A percentile compares a stretch with the other conserved stretches of the same genome.
phyloP scores from a whole-genome alignment of 2,888 invertebrate species.

The Ischnus inquisitorius region DNA sequence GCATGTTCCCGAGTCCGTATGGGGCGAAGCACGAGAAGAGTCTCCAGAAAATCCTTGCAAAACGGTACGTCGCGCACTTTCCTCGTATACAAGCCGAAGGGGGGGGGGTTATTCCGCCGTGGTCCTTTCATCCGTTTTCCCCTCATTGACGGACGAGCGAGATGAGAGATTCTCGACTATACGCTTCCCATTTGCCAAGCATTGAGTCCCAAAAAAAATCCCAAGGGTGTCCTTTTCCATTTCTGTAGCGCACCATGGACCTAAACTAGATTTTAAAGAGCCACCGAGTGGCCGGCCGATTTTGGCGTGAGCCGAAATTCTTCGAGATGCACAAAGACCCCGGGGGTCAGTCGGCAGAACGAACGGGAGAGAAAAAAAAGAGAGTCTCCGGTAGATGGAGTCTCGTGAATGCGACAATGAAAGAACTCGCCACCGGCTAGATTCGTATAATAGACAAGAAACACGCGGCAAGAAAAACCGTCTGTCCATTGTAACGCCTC shows the following conservation, averaged over 20 bases:
- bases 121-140: conserved; percentile 30
- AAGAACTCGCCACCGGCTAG: conserved; percentile 17
- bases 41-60: conserved; percentile 28
- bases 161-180: conserved; percentile 15
- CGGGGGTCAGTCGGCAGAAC: conserved; percentile 3
- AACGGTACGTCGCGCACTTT: conserved; percentile 23
- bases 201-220: not conserved
- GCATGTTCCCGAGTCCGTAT: not conserved
- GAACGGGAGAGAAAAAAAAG: conserved; percentile 21
- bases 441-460: conserved; percentile 36
- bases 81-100: not conserved
- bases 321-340: conserved; percentile 1
- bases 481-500: conserved; percentile 42
- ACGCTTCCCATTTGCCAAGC: conserved; percentile 25
- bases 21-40: conserved; percentile 8
- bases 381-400: conserved; percentile 12
- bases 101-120: not conserved
- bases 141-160: conserved; percentile 16
- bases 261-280: conserved; percentile 62
- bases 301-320: conserved; percentile 36
- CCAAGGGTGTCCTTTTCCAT: conserved; percentile 18
- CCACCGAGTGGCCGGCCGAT: conserved; percentile 40
- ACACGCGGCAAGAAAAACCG: conserved; percentile 50
- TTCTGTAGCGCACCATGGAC: not conserved
- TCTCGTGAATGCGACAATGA: conserved; percentile 30